Base-by-base conservation (phyloP, 2,888 invertebrate species). In the Scaeva pyrastri region DNA sequence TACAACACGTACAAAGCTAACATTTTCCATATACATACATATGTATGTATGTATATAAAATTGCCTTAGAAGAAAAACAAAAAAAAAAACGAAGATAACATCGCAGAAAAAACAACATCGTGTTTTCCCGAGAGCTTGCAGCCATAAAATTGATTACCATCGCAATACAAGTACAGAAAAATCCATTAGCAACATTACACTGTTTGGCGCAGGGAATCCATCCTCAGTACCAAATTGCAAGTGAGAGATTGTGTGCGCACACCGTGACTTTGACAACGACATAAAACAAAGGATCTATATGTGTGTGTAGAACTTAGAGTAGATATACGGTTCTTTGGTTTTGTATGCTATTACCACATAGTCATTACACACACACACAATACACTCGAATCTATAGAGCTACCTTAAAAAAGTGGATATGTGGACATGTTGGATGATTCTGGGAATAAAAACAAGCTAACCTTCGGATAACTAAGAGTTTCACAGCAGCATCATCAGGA, bases 81-180 rank as follows among this genome's bases (percentile, higher is more conserved):
- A 14, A 58, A 72, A 56, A 58, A 62, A 58, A 52, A 48, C 52
- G 72, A 77, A 77, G 73, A 86, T 73, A 86, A 82, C 77, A 82
- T 60, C 48, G 60, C 31, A 70, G 41, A 41, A 75, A 50, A 36
- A 84, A 56, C 55, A 50, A 52, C 60, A 66, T 48, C 43, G 55
- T 19, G 73, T 66, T 73, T 73, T 82, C 77, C 45, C 64, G 77
- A 82, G 82, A 86, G 82, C 77, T 86, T 82, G 82, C 81, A 85
- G 85, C 88, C 88, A 85, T 88, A 85, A 88, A 88, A 85, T 85
- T 88, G 84, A 85, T 88, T 88, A 85, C 88, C 88, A 88, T 85
- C 88, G 85, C 80, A 81, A 88, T 85, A 85, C 85, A 85, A 80
- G 85, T 75, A 85, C 85, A 88, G 84, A 88, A 83, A 86, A 87